Conservation (phyloP, 2,888 invertebrate genomes). For the Agrochola lota region DNA sequence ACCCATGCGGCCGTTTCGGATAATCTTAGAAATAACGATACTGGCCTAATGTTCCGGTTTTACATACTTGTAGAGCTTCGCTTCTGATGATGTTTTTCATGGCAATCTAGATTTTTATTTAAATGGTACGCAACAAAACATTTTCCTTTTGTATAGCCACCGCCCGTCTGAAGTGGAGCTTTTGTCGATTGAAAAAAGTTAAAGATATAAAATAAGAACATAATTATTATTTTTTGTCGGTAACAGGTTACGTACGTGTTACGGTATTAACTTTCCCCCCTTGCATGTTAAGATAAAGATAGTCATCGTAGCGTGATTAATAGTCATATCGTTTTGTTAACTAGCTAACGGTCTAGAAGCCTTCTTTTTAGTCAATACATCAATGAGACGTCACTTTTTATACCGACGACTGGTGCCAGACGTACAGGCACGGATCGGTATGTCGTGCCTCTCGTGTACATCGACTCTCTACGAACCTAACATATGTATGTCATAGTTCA, state of each 20-base stretch:
- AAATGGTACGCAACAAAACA: not conserved
- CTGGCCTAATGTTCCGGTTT: slow-evolving; percentile 29
- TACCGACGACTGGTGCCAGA: slow-evolving; percentile 65
- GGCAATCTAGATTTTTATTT: slow-evolving; percentile 13
- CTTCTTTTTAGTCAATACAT: slow-evolving; percentile 84
- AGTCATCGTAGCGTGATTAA: slow-evolving; percentile 80
- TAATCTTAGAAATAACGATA: slow-evolving; percentile 45
- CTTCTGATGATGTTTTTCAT: slow-evolving; percentile 19
- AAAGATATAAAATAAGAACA: not conserved
- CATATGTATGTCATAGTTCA: slow-evolving; percentile 87
- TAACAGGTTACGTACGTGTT: slow-evolving; percentile 22
- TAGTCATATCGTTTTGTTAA: slow-evolving; percentile 84
- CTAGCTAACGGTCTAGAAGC: slow-evolving; percentile 83
- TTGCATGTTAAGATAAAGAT: slow-evolving; percentile 74
- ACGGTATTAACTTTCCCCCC: slow-evolving; percentile 35
- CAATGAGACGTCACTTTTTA: slow-evolving; percentile 87
- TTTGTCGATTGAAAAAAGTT: not conserved
- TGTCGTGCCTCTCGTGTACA: slow-evolving; percentile 76
- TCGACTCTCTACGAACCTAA: slow-evolving; percentile 73
- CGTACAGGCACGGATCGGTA: slow-evolving; percentile 71
- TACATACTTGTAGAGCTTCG: slow-evolving; percentile 34
- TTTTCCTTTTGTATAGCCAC: not conserved
- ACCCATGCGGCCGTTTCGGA: slow-evolving; percentile 27
- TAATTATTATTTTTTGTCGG: slow-evolving; percentile 9
- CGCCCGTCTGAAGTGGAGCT: not conserved